Evolutionary conservation across 2,113 vertebrate genomes (phyloP).

Genomic region (Parus major): DNA sequence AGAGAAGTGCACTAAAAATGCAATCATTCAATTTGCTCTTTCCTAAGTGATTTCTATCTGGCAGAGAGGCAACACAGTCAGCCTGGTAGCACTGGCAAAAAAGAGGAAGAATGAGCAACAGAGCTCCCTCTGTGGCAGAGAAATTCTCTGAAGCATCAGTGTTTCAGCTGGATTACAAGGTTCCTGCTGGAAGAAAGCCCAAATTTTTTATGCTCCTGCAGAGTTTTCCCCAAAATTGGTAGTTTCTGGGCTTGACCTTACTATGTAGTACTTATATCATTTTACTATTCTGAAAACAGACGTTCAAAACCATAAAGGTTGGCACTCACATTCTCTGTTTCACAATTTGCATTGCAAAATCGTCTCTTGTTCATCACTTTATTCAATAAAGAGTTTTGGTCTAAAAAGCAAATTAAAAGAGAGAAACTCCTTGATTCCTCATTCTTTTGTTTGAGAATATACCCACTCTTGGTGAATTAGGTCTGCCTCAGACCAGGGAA

Average conservation of each 20-base stretch:
- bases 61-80: background rate
- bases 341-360: background rate
- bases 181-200: background rate
- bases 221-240: background rate
- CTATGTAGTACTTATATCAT: background rate
- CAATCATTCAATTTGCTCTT: background rate
- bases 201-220: background rate
- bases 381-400: background rate
- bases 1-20: background rate
- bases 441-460: background rate
- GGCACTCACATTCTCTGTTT: background rate
- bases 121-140: background rate
- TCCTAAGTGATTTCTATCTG: background rate
- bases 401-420: background rate
- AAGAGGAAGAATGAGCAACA: background rate
- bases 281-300: background rate
- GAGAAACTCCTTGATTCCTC: background rate
- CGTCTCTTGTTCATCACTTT: background rate
- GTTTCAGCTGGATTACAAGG: background rate
- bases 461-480: background rate
- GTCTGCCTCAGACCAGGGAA: background rate
- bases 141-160: background rate
- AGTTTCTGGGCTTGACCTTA: background rate
- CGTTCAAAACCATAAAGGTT: background rate
- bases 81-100: background rate